Conservation (phyloP, 1,140 invertebrate species). For the Anoplolepis gracilipes region DNA sequence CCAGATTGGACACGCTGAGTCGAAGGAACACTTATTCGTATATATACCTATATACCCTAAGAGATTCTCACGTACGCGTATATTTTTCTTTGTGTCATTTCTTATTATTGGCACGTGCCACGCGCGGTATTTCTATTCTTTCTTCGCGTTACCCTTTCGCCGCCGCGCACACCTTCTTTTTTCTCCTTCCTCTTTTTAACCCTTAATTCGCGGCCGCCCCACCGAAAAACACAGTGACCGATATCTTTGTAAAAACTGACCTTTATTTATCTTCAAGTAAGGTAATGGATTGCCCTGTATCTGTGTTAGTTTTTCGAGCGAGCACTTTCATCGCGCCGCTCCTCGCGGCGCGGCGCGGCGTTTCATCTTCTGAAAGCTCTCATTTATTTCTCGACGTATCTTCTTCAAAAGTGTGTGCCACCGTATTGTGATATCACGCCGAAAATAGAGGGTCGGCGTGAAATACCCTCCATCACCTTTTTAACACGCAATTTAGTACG, state of each 20-base stretch:
- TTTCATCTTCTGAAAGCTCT: conserved; percentile 42
- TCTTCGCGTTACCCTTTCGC: not conserved
- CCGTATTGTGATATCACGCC: not conserved
- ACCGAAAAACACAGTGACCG: not conserved
- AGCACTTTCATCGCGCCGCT: conserved; percentile 15
- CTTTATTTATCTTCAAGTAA: conserved; percentile 17
- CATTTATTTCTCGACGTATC: conserved; percentile 6
- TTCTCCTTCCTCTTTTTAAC: not conserved
- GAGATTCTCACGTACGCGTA: conserved; percentile 23
- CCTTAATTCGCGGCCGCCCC: conserved; percentile 2
- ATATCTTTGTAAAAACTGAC: not conserved
- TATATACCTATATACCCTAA: conserved; percentile 29
- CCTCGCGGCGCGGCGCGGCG: not conserved
- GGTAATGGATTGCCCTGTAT: conserved; percentile 1
- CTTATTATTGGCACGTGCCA: conserved; percentile 50
- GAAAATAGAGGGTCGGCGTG: not conserved
- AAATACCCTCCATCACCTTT: conserved; percentile 27
- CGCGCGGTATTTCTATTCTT: not conserved
- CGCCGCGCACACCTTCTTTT: not conserved
- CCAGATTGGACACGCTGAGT: conserved; percentile 52
- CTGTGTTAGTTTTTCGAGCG: not conserved
- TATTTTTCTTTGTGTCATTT: conserved; percentile 44
- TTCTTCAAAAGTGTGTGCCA: conserved; percentile 15
- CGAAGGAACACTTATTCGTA: conserved; percentile 60
- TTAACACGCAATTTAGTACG: not conserved